phyloP scores from a whole-genome alignment of 2,797 vertebrate genomes.

The Pygocentrus nattereri region DNA sequence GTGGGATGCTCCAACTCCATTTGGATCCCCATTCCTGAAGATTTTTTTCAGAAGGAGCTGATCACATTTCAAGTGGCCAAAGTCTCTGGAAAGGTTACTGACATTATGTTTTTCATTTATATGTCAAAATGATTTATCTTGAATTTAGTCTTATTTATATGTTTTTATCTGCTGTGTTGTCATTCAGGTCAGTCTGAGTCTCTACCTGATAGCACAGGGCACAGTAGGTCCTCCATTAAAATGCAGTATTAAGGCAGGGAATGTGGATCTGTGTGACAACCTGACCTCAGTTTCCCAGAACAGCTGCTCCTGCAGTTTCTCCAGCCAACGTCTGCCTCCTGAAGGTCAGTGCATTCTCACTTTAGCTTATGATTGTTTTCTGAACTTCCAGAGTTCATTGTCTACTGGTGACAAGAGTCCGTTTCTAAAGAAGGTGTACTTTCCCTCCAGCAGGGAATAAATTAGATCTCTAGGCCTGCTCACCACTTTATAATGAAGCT shows the following conservation, averaged over 20 bases:
- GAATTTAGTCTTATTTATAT: not conserved
- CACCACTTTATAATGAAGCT: too few relatives aligned
- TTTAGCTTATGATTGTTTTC: not conserved
- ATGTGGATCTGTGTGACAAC: conserved; percentile 10
- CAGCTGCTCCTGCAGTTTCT: conserved; percentile 70
- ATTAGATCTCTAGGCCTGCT: too few relatives aligned
- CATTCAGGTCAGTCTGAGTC: conserved; percentile 54
- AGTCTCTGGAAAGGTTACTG: conserved; percentile 55
- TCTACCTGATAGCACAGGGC: conserved; percentile 53
- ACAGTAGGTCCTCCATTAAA: conserved; percentile 17
- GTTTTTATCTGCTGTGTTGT: not conserved
- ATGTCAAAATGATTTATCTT: not conserved
- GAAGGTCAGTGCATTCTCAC: conserved; percentile 61
- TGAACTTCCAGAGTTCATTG: too few relatives aligned
- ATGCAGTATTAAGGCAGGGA: conserved; percentile 54
- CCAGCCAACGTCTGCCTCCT: not conserved
- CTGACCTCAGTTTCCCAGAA: conserved; percentile 56
- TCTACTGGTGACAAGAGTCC: too few relatives aligned
- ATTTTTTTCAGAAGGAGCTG: conserved; percentile 54
- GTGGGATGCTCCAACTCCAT: conserved; percentile 63
- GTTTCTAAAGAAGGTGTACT: too few relatives aligned
- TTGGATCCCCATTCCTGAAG: conserved; percentile 73
- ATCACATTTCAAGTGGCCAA: conserved; percentile 62
- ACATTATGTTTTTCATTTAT: not conserved
- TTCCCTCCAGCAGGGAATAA: too few relatives aligned